Conservation (phyloP, 1,140 invertebrate species). For the Reticulitermes speratus region DNA sequence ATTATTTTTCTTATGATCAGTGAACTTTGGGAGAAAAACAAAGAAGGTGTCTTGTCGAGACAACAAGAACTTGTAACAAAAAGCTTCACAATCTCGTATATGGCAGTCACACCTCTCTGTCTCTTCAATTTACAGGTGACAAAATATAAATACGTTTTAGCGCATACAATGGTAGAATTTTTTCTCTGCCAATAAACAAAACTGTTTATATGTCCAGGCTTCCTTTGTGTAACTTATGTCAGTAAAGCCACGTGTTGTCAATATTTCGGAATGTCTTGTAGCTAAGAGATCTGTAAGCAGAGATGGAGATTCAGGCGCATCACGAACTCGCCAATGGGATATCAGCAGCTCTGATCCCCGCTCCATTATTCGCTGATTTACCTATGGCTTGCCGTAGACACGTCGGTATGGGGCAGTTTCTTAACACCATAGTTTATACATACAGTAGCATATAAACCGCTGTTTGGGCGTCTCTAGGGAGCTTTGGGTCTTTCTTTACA, state of each 20-base stretch:
- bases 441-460: slow-evolving; percentile 13
- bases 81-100: too few species aligned
- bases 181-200: too few species aligned
- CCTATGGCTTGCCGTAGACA: background rate
- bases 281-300: background rate
- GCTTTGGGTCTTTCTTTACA: slow-evolving; percentile 1
- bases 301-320: background rate
- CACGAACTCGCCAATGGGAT: background rate
- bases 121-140: too few species aligned
- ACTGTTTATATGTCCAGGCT: too few species aligned
- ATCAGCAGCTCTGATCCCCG: background rate
- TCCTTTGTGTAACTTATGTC: too few species aligned
- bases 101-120: too few species aligned
- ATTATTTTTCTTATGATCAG: too few species aligned
- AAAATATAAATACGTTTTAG: too few species aligned
- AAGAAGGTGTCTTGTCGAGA: too few species aligned
- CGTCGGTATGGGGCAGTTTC: background rate
- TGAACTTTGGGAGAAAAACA: too few species aligned
- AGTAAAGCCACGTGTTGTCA: background rate
- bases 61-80: too few species aligned
- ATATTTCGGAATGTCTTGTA: background rate
- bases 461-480: background rate
- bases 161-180: too few species aligned
- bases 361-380: slow-evolving; percentile 16
- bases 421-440: background rate